Percentiles rank a stretch among this genome's conserved stretches.
Conservation (phyloP, 1,140 invertebrate genomes). For the Andricus grossulariae region DNA sequence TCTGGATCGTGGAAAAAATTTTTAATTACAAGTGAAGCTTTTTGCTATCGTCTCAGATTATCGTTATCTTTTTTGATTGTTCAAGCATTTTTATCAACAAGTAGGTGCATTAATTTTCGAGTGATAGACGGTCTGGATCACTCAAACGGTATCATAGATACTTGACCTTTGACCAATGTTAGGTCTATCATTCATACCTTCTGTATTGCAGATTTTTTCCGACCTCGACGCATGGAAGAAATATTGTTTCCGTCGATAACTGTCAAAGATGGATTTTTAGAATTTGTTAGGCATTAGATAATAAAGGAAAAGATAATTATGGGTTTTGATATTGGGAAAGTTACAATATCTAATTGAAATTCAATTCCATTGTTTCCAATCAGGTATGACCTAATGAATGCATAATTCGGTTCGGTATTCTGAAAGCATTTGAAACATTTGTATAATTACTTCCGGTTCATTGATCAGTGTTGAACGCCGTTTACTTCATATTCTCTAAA, state of each 20-base stretch:
- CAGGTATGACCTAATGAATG: neutral
- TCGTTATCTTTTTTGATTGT: conserved; percentile 60
- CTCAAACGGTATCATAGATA: neutral
- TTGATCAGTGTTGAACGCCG: no score
- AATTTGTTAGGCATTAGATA: neutral
- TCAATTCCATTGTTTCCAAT: neutral
- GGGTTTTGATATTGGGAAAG: neutral
- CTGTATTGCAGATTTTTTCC: neutral
- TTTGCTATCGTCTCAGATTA: conserved; percentile 13
- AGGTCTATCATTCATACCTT: neutral
- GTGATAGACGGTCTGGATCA: conserved; percentile 42
- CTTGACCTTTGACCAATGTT: neutral
- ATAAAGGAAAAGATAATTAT: neutral
- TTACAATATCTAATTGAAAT: neutral
- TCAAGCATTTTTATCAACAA: conserved; percentile 60
- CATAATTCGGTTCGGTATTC: conserved; percentile 11
- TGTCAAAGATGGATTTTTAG: conserved; percentile 2
- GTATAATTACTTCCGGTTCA: neutral
- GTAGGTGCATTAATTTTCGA: conserved; percentile 52
- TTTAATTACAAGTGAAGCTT: conserved; percentile 29
- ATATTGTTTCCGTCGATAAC: neutral
- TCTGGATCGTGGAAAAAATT: no score
- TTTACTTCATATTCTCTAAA: no score
- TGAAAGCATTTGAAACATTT: conserved; percentile 20
- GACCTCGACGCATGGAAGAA: neutral